Evolutionary conservation across 2,113 vertebrate species (phyloP), one percentile per base, ranked within the genome.

Genomic region (Corythaeola cristata): DNA sequence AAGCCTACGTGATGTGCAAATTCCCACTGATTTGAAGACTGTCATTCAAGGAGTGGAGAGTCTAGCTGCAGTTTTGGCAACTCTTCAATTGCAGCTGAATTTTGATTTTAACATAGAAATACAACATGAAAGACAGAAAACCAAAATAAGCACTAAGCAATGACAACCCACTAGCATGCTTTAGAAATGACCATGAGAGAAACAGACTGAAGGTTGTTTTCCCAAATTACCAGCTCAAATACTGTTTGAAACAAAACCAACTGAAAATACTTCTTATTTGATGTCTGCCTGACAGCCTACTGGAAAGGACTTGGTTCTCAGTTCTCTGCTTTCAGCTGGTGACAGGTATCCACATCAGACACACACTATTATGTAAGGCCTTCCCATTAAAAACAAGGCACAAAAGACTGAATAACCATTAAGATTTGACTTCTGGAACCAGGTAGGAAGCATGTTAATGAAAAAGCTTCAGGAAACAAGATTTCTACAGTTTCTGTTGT

Each of bases 241-340:
- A 35, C 19, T 35, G 44, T 47, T 28, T 49, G 35, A 82, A 85
- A 91, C 45, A 76, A 76, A 89, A 83, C 4, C 58, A 73, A 39
- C 39, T 47, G 49, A 66, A 82, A 91, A 87, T 19, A 41, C 6
- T 59, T 88, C 23, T 8, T 49, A n/a, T 90, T 19, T 58, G 37
- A 83, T 11, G 32, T 72, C 71, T 95, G 75, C 45, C 45, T 76
- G 27, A 58, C 81, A 94, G 73, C 41, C 53, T 73, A 11, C 66
- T 52, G 8, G 19, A 32, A 68, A 82, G 66, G 77, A 35, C 22
- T 8, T 28, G 20, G 53, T n/a, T 52, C 74, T 68, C 35, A 9
- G 68, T 19, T 63, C 49, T 59, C 62, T 72, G 53, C 22, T 85
- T 95, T 78, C 84, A 84, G 63, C 72, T 95, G 68, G 35, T 89